Base-by-base conservation (phyloP, 2,888 invertebrate species). In the Argyresthia albistria region DNA sequence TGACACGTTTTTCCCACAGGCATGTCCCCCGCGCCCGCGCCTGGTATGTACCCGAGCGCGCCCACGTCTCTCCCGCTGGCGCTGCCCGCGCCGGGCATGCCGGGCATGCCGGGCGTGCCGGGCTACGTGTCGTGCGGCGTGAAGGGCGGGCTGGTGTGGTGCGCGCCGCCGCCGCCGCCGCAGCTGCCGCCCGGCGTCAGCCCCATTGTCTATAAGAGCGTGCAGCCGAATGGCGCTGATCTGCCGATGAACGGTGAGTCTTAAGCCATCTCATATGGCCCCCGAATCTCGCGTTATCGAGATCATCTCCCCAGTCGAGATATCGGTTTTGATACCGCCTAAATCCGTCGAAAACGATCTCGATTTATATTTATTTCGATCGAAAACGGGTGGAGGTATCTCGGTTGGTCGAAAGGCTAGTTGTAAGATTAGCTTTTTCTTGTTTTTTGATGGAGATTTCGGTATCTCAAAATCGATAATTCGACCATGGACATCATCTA, bases 221-320 rank as follows among this genome's bases (percentile, higher is more conserved):
- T 89, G 55, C 88, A 89, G 60, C 66, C 78, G 12, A 89, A 87
- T 58, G 89, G 90, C 8, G 77, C 81, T 11, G 91, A 91, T 54
- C 72, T 91, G 61, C 90, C 90, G 4, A 80, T 89, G 69, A 81
- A 89, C 58, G 90, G 90, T 90, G 57, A 68, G 63, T 35, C 7
- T n/a, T 4, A 6, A 25, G 25, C 25, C n/a, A n/a, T n/a, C n/a
- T n/a, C n/a, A n/a, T n/a, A n/a, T n/a, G n/a, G n/a, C n/a, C n/a
- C n/a, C n/a, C n/a, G n/a, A n/a, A n/a, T n/a, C n/a, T n/a, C n/a
- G n/a, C n/a, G n/a, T n/a, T n/a, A n/a, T n/a, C n/a, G n/a, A n/a
- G n/a, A n/a, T n/a, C n/a, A n/a, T n/a, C n/a, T n/a, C n/a, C n/a
- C n/a, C n/a, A n/a, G n/a, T n/a, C n/a, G n/a, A n/a, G n/a, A n/a